These are phyloP conservation scores for Oscheius myriophilus DNA, from an alignment of 2,888 invertebrate species.

Conservation along the genomic window DNA sequence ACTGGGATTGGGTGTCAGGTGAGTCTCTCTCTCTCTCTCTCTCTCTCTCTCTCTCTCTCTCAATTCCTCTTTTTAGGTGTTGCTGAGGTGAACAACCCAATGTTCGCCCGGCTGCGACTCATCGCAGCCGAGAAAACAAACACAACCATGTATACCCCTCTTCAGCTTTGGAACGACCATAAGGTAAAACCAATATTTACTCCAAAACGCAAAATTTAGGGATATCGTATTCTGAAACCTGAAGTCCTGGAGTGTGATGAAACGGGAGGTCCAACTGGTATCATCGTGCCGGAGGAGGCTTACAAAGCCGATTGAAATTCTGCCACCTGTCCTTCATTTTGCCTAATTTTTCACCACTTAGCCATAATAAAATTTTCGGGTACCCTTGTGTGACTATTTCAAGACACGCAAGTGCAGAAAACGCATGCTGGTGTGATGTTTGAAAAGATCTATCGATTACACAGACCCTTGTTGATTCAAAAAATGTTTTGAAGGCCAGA, in stretches of 20 bases:
- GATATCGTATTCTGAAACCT: slow-evolving; percentile 32
- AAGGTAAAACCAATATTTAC: slow-evolving; percentile 29
- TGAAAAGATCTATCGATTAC: too few species aligned
- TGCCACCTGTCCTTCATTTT: not conserved
- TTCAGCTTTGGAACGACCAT: slow-evolving; percentile 57
- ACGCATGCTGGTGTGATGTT: too few species aligned
- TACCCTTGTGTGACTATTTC: too few species aligned
- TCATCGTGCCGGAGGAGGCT: slow-evolving; percentile 18
- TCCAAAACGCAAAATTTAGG: slow-evolving; percentile 7
- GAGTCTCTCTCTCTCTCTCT: slow-evolving; percentile 1
- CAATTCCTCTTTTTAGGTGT: slow-evolving; percentile 30
- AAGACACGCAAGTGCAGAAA: too few species aligned
- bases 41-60: too few species aligned
- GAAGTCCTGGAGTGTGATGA: slow-evolving; percentile 30
- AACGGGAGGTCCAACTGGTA: slow-evolving; percentile 18
- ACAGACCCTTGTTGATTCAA: too few species aligned
- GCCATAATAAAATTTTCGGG: slow-evolving; percentile 77
- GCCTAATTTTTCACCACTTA: too few species aligned
- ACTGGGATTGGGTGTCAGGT: slow-evolving; percentile 65
- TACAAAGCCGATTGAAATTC: slow-evolving; percentile 23
- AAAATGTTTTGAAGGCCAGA: too few species aligned
- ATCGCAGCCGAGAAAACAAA: slow-evolving; percentile 56
- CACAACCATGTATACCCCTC: slow-evolving; percentile 54
- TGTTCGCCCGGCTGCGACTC: slow-evolving; percentile 53
- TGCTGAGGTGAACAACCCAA: slow-evolving; percentile 54